Evolutionary conservation across 2,797 vertebrate species (phyloP), one percentile per base, ranked within the genome.

Genomic region (Esox masquinongy): DNA sequence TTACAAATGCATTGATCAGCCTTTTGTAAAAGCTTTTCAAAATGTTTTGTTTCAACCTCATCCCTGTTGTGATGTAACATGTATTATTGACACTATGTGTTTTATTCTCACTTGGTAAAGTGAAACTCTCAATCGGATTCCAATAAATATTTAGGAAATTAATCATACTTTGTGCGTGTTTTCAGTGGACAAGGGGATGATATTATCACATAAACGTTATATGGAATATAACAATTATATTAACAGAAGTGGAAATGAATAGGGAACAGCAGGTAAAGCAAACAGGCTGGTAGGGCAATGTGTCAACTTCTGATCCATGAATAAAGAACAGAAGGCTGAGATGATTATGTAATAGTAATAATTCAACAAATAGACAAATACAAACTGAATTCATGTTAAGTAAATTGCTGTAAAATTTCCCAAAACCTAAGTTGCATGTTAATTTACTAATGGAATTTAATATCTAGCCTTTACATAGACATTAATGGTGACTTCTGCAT

Each of bases 61-160:
- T 70, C 77, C 68, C 68, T 74, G 22, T 49, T 24, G 64, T 79
- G 77, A 26, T 61, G 16, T 79, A 15, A 77, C 77, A 74, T 77
- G 56, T 71, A 64, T 22, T 47, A 66, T 79, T 71, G 76, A 83
- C 84, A 87, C 81, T 84, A 72, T 85, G 86, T 88, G 87, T 88
- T 66, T 47, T 53, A 43, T 19, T 80, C 79, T 80, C 53, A 26
- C 31, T 74, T 78, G 78, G 75, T 88, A 88, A 87, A 77, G 61
- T 78, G 74, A 76, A 7, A n/a, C 69, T 78, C 47, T 77, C 34
- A 31, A 66, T 16, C 16, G 34, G 19, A 19, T 34, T 68, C 31
- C 31, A 68, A 68, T 68, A 4, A 39, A 68, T 39, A 7, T 12
- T 64, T 64, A 15, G 11, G 22, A 29, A 70, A 47, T 11, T 26